Base-by-base conservation (phyloP, 92 coral and sea anemone genomes). In the Parazoanthus atlanticus region DNA sequence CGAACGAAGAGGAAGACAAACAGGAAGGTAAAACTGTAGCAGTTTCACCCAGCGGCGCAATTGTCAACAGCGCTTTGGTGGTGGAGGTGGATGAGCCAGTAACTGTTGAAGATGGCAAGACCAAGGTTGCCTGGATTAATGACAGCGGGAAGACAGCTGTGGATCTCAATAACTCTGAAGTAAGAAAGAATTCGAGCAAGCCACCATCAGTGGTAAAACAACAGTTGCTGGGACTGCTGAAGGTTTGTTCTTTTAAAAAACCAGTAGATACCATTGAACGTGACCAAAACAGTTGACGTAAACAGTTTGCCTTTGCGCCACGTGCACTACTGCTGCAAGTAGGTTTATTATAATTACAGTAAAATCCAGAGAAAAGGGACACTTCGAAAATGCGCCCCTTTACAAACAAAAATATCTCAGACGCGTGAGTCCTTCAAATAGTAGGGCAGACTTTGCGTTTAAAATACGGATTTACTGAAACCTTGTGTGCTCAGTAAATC, bases 221-320 rank as follows among this genome's bases (percentile, higher is more conserved):
- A 43, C 98, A 96, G 74, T 54, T 94, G 28, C 47, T 89, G n/a
- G 98, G 93, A 3, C 77, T 96, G 52, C 76, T 94, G 8, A 91
- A 86, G 98, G 98, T 96, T 86, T 17, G 90, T 80, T 2, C 3
- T 52, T 13, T 13, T 2, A 52, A 52, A 13, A 52, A 52, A 15
- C 58, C 3, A 52, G 17, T 52, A 52, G 58, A 52, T 15, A 52
- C 2, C 3, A 52, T 15, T 19, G 58, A 13, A 12, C 10, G 12
- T 52, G 10, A 52, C 2, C 58, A 52, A 52, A 52, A 52, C 21
- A 15, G 21, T 12, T 52, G 58, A 52, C 12, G n/a, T n/a, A n/a
- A 52, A 52, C 58, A 52, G 58, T 19, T 52, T 12, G 58, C 58
- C 19, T 8, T 52, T 52, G 58, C 19, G 21, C 58, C 5, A 52